Conservation (phyloP, 2,797 vertebrate genomes). For the Dendrocincla tyrannina region DNA sequence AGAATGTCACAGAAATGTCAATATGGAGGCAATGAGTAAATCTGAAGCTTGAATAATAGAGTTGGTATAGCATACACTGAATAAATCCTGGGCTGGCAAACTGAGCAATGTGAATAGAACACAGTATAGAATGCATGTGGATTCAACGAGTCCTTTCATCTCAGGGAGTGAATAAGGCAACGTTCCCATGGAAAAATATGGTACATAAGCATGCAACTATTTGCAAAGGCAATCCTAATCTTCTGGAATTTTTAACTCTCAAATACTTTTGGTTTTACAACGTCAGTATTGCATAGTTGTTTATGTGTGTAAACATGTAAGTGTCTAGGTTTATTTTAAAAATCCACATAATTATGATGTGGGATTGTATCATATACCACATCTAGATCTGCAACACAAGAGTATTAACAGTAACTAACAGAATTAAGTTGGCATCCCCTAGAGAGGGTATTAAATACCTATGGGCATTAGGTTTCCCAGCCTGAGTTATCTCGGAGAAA, state of each 20-base stretch:
- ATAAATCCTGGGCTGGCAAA: background rate
- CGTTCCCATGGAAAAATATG: background rate
- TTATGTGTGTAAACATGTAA: background rate
- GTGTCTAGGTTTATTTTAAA: background rate
- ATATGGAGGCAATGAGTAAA: background rate
- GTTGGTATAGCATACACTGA: background rate
- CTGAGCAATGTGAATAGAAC: background rate
- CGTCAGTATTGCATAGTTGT: background rate
- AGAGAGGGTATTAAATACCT: background rate
- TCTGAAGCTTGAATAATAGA: background rate
- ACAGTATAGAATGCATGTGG: background rate
- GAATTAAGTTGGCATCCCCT: background rate
- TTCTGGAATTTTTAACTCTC: background rate
- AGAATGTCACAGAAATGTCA: conserved; percentile 7
- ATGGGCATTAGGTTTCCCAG: background rate
- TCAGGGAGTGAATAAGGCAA: background rate
- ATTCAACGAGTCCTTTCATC: background rate
- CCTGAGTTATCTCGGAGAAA: background rate
- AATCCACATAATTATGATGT: background rate
- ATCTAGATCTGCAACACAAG: background rate
- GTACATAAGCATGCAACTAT: background rate
- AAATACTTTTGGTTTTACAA: background rate
- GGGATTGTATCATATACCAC: background rate
- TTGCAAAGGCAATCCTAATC: background rate
- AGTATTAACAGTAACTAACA: background rate